Base-by-base conservation (phyloP, 2,888 invertebrate genomes). In the Ophioninae sp. region DNA sequence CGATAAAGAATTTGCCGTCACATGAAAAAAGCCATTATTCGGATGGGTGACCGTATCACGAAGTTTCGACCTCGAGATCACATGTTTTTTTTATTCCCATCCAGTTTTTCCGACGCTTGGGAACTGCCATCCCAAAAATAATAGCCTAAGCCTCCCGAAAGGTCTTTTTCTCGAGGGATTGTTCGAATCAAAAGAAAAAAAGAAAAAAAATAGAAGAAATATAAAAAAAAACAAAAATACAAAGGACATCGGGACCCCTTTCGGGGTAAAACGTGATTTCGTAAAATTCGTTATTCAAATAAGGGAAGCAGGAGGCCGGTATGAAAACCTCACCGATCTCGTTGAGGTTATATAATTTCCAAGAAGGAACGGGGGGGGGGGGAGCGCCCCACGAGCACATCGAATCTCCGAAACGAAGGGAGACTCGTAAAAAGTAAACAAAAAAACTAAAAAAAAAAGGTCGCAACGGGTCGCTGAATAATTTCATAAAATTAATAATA, bases 251-350 rank as follows among this genome's bases (percentile, higher is more conserved):
- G 80, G 61, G 44, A 23, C 83, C 83, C 82, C 72, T 44, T 44
- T 10, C 57, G 83, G 86, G 86, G 85, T 87, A 89, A 91, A 92
- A 92, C 92, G 90, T 91, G 92, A 92, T 92, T 92, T 92, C 86
- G 86, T 89, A 91, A 92, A 92, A 93, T 93, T 92, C 92, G 92
- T 93, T 93, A 92, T 92, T 92, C 91, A 92, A 92, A 92, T 92
- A 92, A 89, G 89, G 72, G 30, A 30, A 75, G 37, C 77, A 75
- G 72, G 56, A 70, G 73, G 74, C 81, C 59, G 13, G 44, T 61
- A 81, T 7, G 76, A 81, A 73, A 68, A 57, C 44, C 70, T 73
- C 79, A 83, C 74, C n/a, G 83, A 72, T 82, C 80, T 50, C 72
- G n/a, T 65, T 30, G 39, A 61, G 62, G 62, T 64, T 62, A 65